A percentile compares a stretch with the other conserved stretches of the same genome.
Evolutionary conservation across 2,888 invertebrate species (phyloP).

Genomic region (Phrixothrix hirtus): DNA sequence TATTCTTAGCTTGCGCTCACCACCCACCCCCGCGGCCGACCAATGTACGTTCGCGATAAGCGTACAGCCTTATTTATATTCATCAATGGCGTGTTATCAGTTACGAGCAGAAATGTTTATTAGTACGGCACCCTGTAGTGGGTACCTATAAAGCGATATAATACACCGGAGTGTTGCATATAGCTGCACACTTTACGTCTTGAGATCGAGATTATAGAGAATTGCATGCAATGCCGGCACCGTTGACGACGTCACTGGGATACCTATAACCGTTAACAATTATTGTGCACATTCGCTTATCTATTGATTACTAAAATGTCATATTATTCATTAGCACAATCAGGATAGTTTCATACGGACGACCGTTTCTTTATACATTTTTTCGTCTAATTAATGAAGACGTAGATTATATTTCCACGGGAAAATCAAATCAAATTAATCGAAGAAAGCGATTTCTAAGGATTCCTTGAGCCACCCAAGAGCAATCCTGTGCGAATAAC

Average conservation of each 20-base stretch:
- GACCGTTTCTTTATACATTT: too few species aligned
- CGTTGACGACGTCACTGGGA: slow-evolving; percentile 10
- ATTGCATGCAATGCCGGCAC: slow-evolving; percentile 15
- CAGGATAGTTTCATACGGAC: background rate
- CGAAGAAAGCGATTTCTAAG: too few species aligned
- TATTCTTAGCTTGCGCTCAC: slow-evolving; percentile 51
- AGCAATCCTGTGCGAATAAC: too few species aligned
- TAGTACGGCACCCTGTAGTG: slow-evolving; percentile 38
- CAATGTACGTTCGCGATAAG: slow-evolving; percentile 54
- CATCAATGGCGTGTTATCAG: slow-evolving; percentile 57
- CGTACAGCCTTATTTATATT: slow-evolving; percentile 56
- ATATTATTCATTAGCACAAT: background rate
- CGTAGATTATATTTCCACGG: too few species aligned
- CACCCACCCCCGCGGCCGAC: slow-evolving; percentile 39
- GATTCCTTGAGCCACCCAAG: too few species aligned
- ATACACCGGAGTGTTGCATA: slow-evolving; percentile 27
- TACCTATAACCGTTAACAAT: too few species aligned
- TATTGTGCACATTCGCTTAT: too few species aligned
- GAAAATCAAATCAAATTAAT: too few species aligned
- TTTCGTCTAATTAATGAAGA: too few species aligned
- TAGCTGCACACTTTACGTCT: slow-evolving; percentile 30
- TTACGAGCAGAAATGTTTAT: slow-evolving; percentile 56
- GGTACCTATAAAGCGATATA: slow-evolving; percentile 27
- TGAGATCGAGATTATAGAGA: slow-evolving; percentile 12
- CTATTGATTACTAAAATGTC: too few species aligned